phyloP scores from a whole-genome alignment of 1,140 invertebrate species.

The Melipona quadrifasciata region DNA sequence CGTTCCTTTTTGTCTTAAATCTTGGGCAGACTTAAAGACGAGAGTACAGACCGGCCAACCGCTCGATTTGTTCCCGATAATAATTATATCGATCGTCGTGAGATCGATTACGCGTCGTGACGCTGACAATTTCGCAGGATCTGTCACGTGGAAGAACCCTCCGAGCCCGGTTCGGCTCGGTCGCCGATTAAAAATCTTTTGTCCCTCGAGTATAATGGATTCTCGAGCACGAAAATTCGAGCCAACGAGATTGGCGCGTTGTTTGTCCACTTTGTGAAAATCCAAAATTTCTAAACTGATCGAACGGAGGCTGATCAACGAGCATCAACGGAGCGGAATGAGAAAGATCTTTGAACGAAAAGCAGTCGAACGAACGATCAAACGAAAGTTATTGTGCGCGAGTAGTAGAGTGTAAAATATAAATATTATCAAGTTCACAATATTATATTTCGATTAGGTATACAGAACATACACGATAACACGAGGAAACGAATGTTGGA shows the following conservation, averaged over 20 bases:
- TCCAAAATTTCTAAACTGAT: not conserved
- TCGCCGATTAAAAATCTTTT: slow-evolving; percentile 30
- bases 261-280: not conserved
- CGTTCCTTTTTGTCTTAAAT: slow-evolving; percentile 76
- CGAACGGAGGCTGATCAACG: no score
- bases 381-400: not conserved
- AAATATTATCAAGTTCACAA: not conserved
- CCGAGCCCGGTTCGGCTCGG: not conserved
- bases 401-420: not conserved
- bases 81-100: slow-evolving; percentile 34
- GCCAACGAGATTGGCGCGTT: not conserved
- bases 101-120: slow-evolving; percentile 25
- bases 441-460: not conserved
- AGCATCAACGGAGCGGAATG: no score
- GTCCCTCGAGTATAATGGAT: slow-evolving; percentile 26
- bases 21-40: slow-evolving; percentile 73
- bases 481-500: not conserved
- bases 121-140: slow-evolving; percentile 2
- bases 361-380: no score
- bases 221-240: not conserved
- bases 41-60: slow-evolving; percentile 58
- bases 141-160: not conserved
- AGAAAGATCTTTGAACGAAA: not conserved
- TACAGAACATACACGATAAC: not conserved
- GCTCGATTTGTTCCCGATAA: slow-evolving; percentile 43